A percentile compares a stretch with the other conserved stretches of the same genome.
These are phyloP conservation scores for Pseudocheirus occidentalis DNA, from an alignment of 2,797 vertebrate species.

Conservation along the genomic window DNA sequence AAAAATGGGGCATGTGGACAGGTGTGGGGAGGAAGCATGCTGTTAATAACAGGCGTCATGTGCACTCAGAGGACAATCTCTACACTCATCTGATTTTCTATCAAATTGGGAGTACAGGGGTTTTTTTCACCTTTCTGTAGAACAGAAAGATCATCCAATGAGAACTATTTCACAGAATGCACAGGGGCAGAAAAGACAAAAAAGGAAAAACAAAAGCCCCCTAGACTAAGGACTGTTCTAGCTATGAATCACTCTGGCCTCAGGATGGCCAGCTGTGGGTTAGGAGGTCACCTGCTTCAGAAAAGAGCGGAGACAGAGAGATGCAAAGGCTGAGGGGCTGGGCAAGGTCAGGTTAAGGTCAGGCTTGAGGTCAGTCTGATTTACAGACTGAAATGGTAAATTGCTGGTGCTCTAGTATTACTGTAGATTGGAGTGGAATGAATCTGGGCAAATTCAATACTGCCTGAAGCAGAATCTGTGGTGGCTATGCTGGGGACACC, in stretches of 20 bases:
- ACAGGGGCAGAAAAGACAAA: conserved; percentile 22
- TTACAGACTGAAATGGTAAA: conserved; percentile 80
- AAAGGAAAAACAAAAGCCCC: background rate
- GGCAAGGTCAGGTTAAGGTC: conserved; percentile 80
- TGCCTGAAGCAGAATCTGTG: conserved; percentile 69
- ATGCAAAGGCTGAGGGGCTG: conserved; percentile 68
- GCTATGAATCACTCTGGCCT: conserved; percentile 47
- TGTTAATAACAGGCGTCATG: background rate
- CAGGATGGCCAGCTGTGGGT: conserved; percentile 61
- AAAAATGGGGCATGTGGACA: background rate
- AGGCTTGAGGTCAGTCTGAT: conserved; percentile 74
- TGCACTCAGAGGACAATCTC: background rate
- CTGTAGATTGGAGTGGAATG: conserved; percentile 63
- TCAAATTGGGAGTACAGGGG: background rate
- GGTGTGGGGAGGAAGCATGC: background rate
- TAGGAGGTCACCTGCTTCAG: conserved; percentile 73
- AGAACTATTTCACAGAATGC: conserved; percentile 42
- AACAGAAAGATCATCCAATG: background rate
- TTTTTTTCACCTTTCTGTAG: background rate
- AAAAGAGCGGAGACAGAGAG: conserved; percentile 60
- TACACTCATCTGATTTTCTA: background rate
- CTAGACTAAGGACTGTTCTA: conserved; percentile 53
- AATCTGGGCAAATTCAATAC: conserved; percentile 77
- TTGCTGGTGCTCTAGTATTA: conserved; percentile 78
- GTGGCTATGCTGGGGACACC: conserved; percentile 57